Base-by-base conservation (phyloP, 2,888 invertebrate species). In the Torymus tubicola region DNA sequence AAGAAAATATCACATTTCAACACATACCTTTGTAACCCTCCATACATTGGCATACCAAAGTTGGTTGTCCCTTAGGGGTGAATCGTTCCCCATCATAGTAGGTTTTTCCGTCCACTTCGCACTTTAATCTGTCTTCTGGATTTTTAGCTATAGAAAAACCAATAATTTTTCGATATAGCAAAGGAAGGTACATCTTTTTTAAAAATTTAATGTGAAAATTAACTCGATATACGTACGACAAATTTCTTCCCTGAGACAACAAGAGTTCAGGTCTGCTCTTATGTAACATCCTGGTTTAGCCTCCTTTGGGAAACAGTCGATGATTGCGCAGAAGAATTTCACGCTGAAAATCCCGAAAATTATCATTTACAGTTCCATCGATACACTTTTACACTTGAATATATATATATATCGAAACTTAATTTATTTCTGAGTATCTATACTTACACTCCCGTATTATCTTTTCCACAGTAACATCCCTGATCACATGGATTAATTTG, bases 81-180 rank as follows among this genome's bases (percentile, higher is more conserved):
- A 89, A 89, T 13, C 57, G 64, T 12, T 89, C 84, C 1, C 88
- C 88, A 0, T 87, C 88, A 1, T 16, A 69, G 58, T 88, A 88
- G 4, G 68, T 81, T 80, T 84, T 84, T 11, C 87, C 89, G 8
- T 87, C 81, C 21, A 89, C 89, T 11, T 81, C 60, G 57, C 89
- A 89, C 0, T 72, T 86, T 5, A 85, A 63, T 74, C 82, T 82
- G 2, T 86, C 83, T 55, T 86, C 84, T 0, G 71, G 77, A 2
- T 82, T 84, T n/a, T 86, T 64, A 14, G 82, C 88, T 89, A 18
- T 61, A 75, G n/a, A 24, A 2, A 24, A 58, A 50, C n/a, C 42
- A 11, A 55, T 67, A 60, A 8, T 2, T 16, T n/a, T 18, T 60
- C 42, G 63, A n/a, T 69, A 16, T 10, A 53, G n/a, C n/a, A 21